phyloP scores from a whole-genome alignment of 2,888 invertebrate genomes.

The Caenorhabditis sp. region DNA sequence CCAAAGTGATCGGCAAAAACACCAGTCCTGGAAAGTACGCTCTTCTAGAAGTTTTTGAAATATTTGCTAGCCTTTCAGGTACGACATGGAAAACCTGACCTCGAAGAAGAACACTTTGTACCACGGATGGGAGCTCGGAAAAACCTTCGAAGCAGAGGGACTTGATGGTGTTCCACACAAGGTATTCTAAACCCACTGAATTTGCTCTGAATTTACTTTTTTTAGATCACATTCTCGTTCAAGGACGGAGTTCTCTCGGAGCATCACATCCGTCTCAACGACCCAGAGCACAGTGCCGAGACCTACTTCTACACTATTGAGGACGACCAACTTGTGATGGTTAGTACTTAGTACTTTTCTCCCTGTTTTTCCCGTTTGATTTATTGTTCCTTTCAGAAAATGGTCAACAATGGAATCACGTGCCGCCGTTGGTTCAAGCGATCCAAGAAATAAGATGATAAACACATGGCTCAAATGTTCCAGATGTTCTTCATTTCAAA shows the following conservation, averaged over 20 bases:
- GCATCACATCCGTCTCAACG: slow-evolving; percentile 75
- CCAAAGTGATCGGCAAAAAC: slow-evolving; percentile 69
- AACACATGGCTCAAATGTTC: slow-evolving; percentile 10
- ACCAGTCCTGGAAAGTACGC: slow-evolving; percentile 55
- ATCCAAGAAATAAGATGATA: slow-evolving; percentile 46
- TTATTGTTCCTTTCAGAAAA: slow-evolving; percentile 64
- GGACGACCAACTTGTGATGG: slow-evolving; percentile 73
- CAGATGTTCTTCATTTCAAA: slow-evolving; percentile 2
- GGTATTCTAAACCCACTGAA: slow-evolving; percentile 22
- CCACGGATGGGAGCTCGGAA: slow-evolving; percentile 71
- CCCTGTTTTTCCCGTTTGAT: background rate
- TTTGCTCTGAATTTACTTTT: background rate
- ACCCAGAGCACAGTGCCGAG: slow-evolving; percentile 74
- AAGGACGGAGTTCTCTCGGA: slow-evolving; percentile 70
- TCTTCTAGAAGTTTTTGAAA: too few species aligned
- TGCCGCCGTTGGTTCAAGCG: slow-evolving; percentile 77
- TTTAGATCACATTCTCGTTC: slow-evolving; percentile 75
- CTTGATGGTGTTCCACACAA: slow-evolving; percentile 75
- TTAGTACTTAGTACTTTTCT: slow-evolving; percentile 17
- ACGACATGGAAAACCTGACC: slow-evolving; percentile 71
- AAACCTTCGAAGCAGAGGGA: slow-evolving; percentile 75
- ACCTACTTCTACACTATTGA: slow-evolving; percentile 75
- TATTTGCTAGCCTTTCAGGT: slow-evolving; percentile 39
- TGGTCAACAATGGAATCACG: slow-evolving; percentile 74
- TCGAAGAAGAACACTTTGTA: slow-evolving; percentile 74